Evolutionary conservation across 2,888 invertebrate genomes (phyloP).

Genomic region (Heliconius hortense): DNA sequence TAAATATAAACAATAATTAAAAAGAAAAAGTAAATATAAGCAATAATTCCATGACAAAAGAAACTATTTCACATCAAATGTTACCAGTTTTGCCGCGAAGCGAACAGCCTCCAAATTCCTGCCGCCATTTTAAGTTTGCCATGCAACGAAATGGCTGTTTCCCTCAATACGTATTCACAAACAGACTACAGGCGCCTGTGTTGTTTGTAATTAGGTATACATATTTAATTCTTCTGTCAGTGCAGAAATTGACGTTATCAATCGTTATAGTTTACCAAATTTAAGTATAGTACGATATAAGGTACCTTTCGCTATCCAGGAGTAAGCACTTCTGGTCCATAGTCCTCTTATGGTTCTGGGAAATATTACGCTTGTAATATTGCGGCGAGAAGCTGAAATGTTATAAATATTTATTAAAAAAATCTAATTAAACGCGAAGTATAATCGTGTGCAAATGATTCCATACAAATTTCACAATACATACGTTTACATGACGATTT

Average conservation of each 20-base stretch:
- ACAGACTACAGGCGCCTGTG: too few relatives aligned
- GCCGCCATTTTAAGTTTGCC: slow-evolving; percentile 70
- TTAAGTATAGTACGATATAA: slow-evolving; percentile 3
- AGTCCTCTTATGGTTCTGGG: too few relatives aligned
- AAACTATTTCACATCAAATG: slow-evolving; percentile 65
- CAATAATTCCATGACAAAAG: slow-evolving; percentile 59
- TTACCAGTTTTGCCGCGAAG: slow-evolving; percentile 75
- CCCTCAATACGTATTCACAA: slow-evolving; percentile 47
- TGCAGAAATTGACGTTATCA: neutral
- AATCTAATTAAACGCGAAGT: too few relatives aligned
- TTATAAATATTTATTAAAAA: too few relatives aligned
- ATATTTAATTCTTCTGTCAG: neutral
- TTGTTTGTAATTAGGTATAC: slow-evolving; percentile 33
- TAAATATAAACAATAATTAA: slow-evolving; percentile 65
- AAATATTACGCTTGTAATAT: too few relatives aligned
- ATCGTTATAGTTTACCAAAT: neutral
- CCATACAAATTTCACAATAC: too few relatives aligned
- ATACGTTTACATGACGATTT: too few relatives aligned
- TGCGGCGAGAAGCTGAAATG: too few relatives aligned
- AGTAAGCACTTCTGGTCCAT: too few relatives aligned
- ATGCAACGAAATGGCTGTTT: slow-evolving; percentile 62
- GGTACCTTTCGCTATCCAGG: too few relatives aligned
- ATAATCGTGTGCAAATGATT: too few relatives aligned
- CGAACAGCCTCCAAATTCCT: slow-evolving; percentile 83
- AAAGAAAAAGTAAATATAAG: slow-evolving; percentile 67